Evolutionary conservation across 2,888 invertebrate species (phyloP).

Genomic region (Diploptera punctata): DNA sequence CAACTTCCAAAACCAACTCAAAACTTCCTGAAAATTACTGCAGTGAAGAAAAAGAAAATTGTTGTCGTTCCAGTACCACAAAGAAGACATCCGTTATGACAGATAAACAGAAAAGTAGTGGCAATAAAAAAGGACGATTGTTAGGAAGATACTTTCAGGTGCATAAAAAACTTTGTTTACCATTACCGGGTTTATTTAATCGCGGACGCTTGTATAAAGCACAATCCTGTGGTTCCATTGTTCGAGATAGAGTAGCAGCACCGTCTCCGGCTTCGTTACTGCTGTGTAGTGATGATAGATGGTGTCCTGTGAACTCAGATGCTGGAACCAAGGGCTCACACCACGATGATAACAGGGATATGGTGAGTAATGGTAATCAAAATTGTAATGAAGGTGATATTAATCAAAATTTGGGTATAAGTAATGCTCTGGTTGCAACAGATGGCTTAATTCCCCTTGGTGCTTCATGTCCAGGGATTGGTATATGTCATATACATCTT

Average conservation of each 20-base stretch:
- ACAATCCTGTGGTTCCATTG: conserved; percentile 67
- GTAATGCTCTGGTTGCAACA: conserved; percentile 44
- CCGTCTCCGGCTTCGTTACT: conserved; percentile 53
- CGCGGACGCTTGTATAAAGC: conserved; percentile 66
- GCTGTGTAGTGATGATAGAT: conserved; percentile 52
- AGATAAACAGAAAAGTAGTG: conserved; percentile 51
- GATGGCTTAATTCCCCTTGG: conserved; percentile 53
- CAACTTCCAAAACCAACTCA: neutral
- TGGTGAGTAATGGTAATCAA: conserved; percentile 26
- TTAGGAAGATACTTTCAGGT: conserved; percentile 73
- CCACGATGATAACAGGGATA: conserved; percentile 20
- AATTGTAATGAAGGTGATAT: conserved; percentile 54
- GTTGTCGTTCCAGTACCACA: conserved; percentile 37
- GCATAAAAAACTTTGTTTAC: conserved; percentile 68
- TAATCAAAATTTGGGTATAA: conserved; percentile 59
- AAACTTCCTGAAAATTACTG: neutral
- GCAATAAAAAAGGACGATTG: conserved; percentile 62
- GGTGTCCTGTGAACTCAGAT: conserved; percentile 54
- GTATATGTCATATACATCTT: conserved; percentile 62
- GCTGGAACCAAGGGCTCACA: conserved; percentile 48
- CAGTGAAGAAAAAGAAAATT: conserved; percentile 43
- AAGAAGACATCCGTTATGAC: conserved; percentile 36
- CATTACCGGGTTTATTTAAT: conserved; percentile 63
- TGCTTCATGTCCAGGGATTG: conserved; percentile 57
- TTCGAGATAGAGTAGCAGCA: conserved; percentile 59